These are phyloP conservation scores for Elephas maximus DNA, from an alignment of 2,113 vertebrate genomes.

Conservation along the genomic window DNA sequence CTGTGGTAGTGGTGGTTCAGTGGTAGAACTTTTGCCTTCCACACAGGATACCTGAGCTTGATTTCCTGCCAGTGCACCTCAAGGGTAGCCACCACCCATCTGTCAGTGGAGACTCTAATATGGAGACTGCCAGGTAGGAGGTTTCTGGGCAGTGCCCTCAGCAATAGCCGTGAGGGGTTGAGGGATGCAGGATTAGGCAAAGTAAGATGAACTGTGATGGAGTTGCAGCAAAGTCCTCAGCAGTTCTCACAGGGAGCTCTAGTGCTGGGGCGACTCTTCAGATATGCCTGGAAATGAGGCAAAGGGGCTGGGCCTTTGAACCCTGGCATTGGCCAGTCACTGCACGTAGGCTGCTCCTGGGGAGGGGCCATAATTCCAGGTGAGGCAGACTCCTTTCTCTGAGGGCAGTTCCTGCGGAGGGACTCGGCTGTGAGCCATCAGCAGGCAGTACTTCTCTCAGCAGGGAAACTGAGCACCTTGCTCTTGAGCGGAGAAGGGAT, in stretches of 20 bases:
- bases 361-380: background rate
- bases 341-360: accelerated
- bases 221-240: background rate
- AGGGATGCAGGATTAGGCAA: background rate
- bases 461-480: background rate
- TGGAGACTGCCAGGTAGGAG: background rate
- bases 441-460: background rate
- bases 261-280: background rate
- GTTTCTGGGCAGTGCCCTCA: background rate
- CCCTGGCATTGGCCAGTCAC: background rate
- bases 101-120: background rate
- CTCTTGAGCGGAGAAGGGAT: background rate
- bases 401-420: background rate
- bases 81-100: background rate
- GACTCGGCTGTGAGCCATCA: too few species aligned
- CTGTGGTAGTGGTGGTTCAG: background rate
- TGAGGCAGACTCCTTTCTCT: background rate
- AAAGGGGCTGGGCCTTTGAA: background rate
- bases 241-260: background rate
- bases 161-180: background rate
- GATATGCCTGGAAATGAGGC: background rate
- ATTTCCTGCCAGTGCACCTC: background rate
- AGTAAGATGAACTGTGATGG: background rate
- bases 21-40: background rate
- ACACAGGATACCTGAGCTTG: background rate